These are phyloP conservation scores for Crenichthys baileyi DNA, from an alignment of 2,797 vertebrate species.

Conservation along the genomic window DNA sequence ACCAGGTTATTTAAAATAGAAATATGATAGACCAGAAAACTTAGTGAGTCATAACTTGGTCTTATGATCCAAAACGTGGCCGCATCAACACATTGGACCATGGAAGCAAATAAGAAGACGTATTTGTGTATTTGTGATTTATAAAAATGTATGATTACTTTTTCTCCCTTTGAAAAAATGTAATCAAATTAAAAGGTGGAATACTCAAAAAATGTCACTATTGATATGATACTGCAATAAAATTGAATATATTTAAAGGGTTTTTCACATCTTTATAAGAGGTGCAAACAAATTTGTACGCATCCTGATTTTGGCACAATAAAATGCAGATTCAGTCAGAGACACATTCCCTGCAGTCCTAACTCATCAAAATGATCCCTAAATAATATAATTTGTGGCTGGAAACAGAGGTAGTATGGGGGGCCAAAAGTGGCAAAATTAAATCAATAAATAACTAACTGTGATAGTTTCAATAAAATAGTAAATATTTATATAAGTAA, in stretches of 20 bases:
- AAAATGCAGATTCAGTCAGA: slow-evolving; percentile 16
- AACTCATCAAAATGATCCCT: slow-evolving; percentile 28
- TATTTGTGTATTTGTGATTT: background rate
- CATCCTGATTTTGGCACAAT: slow-evolving; percentile 43
- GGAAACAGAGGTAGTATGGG: slow-evolving; percentile 24
- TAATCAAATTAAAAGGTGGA: background rate
- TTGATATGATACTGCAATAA: background rate
- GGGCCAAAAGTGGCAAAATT: slow-evolving; percentile 20
- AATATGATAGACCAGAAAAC: background rate
- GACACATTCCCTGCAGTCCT: slow-evolving; percentile 10
- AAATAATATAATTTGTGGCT: slow-evolving; percentile 40
- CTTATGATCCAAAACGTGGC: background rate
- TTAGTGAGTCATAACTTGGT: background rate
- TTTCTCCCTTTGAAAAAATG: background rate
- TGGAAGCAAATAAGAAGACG: background rate
- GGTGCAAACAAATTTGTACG: slow-evolving; percentile 11
- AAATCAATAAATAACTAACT: background rate
- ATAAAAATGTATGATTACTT: background rate
- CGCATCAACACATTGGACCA: background rate
- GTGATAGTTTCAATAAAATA: background rate
- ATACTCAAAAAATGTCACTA: background rate
- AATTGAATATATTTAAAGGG: background rate
- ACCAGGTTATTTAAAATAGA: background rate
- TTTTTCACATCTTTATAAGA: background rate
- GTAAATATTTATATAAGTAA: background rate